phyloP scores from a whole-genome alignment of 2,797 vertebrate species.

The Acridotheres tristis region DNA sequence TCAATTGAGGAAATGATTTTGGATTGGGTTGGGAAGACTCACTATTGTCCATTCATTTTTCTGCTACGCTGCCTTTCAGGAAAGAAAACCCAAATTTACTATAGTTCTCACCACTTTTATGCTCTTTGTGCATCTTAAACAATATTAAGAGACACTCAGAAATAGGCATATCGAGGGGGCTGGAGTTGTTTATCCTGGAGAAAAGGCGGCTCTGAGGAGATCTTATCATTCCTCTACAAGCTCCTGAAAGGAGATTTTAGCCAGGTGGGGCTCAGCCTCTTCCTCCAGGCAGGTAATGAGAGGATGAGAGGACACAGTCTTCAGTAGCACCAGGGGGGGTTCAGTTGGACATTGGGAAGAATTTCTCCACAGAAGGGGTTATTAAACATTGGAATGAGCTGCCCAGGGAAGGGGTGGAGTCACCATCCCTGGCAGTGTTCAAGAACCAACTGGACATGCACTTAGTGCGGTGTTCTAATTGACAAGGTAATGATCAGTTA shows the following conservation, averaged over 20 bases:
- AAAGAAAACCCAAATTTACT: neutral
- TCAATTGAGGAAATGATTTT: neutral
- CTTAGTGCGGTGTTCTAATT: neutral
- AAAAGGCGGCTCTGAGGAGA: neutral
- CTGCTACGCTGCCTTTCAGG: neutral
- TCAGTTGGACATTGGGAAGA: neutral
- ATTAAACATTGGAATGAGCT: neutral
- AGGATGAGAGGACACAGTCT: neutral
- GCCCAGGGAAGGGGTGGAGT: neutral
- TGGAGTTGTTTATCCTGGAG: neutral
- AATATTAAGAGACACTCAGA: neutral
- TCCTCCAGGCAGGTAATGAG: neutral
- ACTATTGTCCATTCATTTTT: neutral
- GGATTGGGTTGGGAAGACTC: neutral
- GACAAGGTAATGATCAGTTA: neutral
- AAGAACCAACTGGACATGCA: fast-evolving
- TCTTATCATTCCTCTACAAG: neutral
- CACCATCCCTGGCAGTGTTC: neutral
- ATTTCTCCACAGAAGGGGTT: neutral
- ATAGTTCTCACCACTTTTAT: neutral
- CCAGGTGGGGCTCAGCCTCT: neutral
- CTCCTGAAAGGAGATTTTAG: neutral
- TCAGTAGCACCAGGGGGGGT: neutral
- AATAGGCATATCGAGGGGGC: too few relatives aligned
- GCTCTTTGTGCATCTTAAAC: neutral